phyloP scores from a whole-genome alignment of 2,888 invertebrate species.

The Chironomus riparius region DNA sequence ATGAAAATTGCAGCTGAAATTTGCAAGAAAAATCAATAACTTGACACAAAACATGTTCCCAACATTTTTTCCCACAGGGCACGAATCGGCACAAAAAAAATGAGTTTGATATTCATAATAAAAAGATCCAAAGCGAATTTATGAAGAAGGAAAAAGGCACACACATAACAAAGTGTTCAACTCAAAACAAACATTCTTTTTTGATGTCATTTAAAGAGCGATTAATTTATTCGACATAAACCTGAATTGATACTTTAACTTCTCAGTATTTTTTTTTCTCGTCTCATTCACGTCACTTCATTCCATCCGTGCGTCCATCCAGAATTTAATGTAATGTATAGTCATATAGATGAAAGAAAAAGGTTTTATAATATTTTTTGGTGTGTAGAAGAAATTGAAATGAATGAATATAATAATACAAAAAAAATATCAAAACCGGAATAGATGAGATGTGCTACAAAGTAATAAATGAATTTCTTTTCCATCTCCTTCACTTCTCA shows the following conservation, averaged over 20 bases:
- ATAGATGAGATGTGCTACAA: conserved; percentile 7
- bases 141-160: not conserved
- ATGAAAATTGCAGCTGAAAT: too few relatives aligned
- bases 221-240: conserved; percentile 14
- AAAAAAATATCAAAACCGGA: too few relatives aligned
- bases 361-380: not conserved
- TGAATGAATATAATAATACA: not conserved
- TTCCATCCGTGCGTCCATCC: not conserved
- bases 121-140: not conserved
- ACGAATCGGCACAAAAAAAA: not conserved
- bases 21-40: too few relatives aligned
- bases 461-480: conserved; percentile 9
- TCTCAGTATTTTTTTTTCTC: not conserved
- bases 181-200: conserved; percentile 8
- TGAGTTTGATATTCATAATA: not conserved
- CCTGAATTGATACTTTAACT: conserved; percentile 4
- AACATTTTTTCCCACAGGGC: not conserved
- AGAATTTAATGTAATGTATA: not conserved
- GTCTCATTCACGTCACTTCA: not conserved
- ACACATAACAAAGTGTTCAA: not conserved
- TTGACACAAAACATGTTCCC: too few relatives aligned
- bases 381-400: not conserved
- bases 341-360: not conserved
- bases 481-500: too few relatives aligned
- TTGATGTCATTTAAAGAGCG: conserved; percentile 9